Evolutionary conservation across 2,113 vertebrate genomes (phyloP), one percentile per base, ranked within the genome.

Genomic region (Cinclus mexicanus): DNA sequence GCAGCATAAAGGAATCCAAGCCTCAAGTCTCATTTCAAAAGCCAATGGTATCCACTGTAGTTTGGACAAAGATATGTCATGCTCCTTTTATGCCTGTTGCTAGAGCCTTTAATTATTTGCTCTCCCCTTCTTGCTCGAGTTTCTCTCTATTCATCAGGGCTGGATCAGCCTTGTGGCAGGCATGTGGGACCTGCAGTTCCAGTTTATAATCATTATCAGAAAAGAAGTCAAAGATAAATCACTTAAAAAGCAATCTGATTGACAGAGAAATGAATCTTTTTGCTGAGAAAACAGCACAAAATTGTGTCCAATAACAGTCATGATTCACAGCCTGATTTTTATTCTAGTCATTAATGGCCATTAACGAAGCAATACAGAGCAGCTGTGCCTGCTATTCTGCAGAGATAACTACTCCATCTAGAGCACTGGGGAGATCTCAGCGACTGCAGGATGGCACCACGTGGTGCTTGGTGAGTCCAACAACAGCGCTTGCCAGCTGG

Each of bases 141-240:
- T 77, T 70, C 78, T 88, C 42, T 67, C 67, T 76, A 47, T 94
- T 95, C 85, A 68, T 94, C 67, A 94, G 76, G 55, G 47, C 55
- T 9, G 22, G 74, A 90, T 83, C 90, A 94, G 87, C 65, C 61
- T 92, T 75, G 78, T 3, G 7, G 90, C 47, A 90, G 23, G 23
- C 52, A 70, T 18, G 9, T 77, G 59, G 49, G 59, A 84, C 53
- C 71, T 33, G 74, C 57, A 77, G 80, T 93, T 83, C 41, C 81
- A 93, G 93, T 94, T 90, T 91, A 94, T 93, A 93, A 95, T 64
- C 82, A 82, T 94, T 87, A 89, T 74, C 90, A 95, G 94, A 94
- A 90, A 83, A 69, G 47, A 83, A 94, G 64, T 64, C 69, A 77
- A 85, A 86, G 71, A 96, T 65, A 94, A 81, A 92, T 92, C 57